Conservation (phyloP, 2,113 vertebrate species). For the Periophthalmodon schlosseri region DNA sequence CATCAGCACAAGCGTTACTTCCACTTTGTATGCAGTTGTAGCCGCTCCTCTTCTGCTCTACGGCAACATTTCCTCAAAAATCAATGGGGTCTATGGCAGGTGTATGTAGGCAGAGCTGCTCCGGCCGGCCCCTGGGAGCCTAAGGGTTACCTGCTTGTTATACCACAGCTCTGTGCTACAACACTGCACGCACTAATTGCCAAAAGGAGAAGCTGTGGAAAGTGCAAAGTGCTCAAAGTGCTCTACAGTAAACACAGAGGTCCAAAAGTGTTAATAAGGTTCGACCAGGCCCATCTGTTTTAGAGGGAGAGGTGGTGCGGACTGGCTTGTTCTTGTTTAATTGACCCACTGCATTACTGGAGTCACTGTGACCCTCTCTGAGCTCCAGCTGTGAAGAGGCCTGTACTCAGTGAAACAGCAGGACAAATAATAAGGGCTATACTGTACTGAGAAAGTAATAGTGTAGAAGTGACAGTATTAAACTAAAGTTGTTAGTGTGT, state of each 20-base stretch:
- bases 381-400: background rate
- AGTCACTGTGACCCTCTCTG: conserved; percentile 2
- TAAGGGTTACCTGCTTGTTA: conserved; percentile 12
- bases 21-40: conserved; percentile 42
- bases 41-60: conserved; percentile 22
- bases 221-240: conserved; percentile 1
- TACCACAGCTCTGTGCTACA: background rate
- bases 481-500: background rate
- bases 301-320: background rate
- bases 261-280: conserved; percentile 15
- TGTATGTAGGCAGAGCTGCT: conserved; percentile 4
- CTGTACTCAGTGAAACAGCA: background rate
- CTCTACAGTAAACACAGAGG: conserved; percentile 5
- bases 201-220: background rate
- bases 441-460: background rate
- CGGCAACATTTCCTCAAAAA: conserved; percentile 33
- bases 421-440: background rate
- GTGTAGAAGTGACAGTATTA: background rate
- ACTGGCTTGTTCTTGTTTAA: background rate
- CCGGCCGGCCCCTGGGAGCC: background rate
- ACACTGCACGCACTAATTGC: conserved; percentile 7
- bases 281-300: conserved; percentile 3
- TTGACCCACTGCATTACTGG: conserved; percentile 6
- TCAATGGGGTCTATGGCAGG: conserved; percentile 5
- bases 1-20: conserved; percentile 51